phyloP scores from a whole-genome alignment of 1,140 invertebrate species.

The Drosophila triauraria region DNA sequence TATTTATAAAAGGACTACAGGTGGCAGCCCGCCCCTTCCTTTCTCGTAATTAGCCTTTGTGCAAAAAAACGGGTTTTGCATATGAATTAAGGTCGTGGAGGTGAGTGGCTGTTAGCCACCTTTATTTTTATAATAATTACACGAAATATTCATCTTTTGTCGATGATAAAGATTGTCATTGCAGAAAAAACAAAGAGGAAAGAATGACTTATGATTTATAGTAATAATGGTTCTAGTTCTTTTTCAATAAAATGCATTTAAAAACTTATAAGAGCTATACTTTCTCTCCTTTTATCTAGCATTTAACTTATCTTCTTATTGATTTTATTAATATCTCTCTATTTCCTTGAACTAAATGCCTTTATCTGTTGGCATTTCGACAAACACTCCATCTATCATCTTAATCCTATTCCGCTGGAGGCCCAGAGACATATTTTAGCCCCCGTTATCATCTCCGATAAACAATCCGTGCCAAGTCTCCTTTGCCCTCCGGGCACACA shows the following conservation, averaged over 20 bases:
- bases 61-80: slow-evolving; percentile 45
- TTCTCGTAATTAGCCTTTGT: slow-evolving; percentile 54
- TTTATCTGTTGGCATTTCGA: not conserved
- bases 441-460: slow-evolving; percentile 32
- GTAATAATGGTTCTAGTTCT: not conserved
- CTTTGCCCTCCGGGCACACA: slow-evolving; percentile 26
- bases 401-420: slow-evolving; percentile 16
- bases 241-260: not conserved
- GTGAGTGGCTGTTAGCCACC: slow-evolving; percentile 1
- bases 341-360: not conserved
- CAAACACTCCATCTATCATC: slow-evolving; percentile 35
- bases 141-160: slow-evolving; percentile 21
- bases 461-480: slow-evolving; percentile 38
- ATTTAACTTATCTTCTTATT: not conserved
- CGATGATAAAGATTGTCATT: slow-evolving; percentile 5
- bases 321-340: not conserved
- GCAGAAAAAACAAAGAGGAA: not conserved
- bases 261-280: too few species aligned
- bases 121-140: slow-evolving; percentile 20
- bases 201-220: not conserved
- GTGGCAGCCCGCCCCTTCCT: slow-evolving; percentile 16
- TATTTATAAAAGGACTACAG: slow-evolving; percentile 50
- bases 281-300: not conserved
- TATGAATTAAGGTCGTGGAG: slow-evolving; percentile 38
- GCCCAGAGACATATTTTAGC: slow-evolving; percentile 26